Base-by-base conservation (phyloP, 2,888 invertebrate genomes). In the Agapostemon virescens region DNA sequence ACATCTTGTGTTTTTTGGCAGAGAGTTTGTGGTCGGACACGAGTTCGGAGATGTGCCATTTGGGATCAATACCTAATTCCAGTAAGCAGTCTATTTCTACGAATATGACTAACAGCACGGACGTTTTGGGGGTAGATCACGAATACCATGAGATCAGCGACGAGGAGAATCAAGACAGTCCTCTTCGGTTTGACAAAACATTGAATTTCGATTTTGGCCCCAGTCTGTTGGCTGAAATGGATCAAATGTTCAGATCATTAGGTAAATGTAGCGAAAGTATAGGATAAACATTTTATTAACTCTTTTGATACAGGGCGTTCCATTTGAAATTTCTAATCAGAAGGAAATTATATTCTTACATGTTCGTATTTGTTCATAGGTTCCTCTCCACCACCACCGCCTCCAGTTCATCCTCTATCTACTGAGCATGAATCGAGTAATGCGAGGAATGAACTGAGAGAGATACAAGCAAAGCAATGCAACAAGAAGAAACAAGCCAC, bases 211-310 rank as follows among this genome's bases (percentile, higher is more conserved):
- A 97, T 90, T 96, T 97, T 90, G 98, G 98, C 7, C 97, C 98
- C 20, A 98, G 98, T 82, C 93, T 99, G 71, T 94, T 98, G 91
- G 98, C 98, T 89, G 97, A 97, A 92, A 97, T 97, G 94, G 97
- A 97, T 89, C 96, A 97, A 74, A 97, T 98, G 94, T 97, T 98
- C 90, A 94, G 91, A 88, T 94, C 94, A 7, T 92, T 94, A 72
- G 94, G 93, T 88, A 92, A 92, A 23, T 69, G 33, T 13, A 17
- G n/a, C 23, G 26, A 6, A 20, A 33, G 11, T 20, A 17, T 20
- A 17, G 9, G 61, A 33, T 61, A 33, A 30, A 55, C 26, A 15
- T 26, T n/a, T n/a, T 11, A 49, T 49, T 26, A 26, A 30, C 30
- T 55, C 6, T 26, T 26, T 15, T 6, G 26, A 17, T 55, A 55